Conservation (phyloP, 2,113 vertebrate genomes). For the Microtus pennsylvanicus region DNA sequence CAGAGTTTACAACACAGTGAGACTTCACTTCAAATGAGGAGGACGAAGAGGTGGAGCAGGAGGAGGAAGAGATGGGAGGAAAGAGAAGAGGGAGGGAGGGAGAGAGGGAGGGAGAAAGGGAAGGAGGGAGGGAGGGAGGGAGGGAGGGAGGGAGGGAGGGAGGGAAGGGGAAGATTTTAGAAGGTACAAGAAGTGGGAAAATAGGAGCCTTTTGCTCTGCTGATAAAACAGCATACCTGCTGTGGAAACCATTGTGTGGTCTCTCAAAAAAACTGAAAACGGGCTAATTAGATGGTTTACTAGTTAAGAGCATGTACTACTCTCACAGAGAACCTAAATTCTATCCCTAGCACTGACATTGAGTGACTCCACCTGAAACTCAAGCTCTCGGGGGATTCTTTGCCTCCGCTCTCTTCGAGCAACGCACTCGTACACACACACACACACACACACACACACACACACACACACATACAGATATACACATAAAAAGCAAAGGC, state of each 20-base stretch:
- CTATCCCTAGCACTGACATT: not conserved
- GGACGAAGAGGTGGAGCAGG: not conserved
- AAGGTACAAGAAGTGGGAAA: not conserved
- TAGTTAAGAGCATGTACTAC: too few species aligned
- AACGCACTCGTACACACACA: not conserved
- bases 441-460: too few species aligned
- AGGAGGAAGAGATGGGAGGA: not conserved
- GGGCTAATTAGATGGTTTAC: not conserved
- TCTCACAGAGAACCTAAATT: not conserved
- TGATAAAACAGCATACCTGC: not conserved
- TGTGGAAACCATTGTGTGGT: not conserved
- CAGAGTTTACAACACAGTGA: not conserved
- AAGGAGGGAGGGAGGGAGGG: not conserved
- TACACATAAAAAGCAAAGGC: not conserved
- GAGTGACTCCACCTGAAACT: not conserved
- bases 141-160: too few species aligned
- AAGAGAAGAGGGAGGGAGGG: not conserved
- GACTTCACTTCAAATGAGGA: not conserved
- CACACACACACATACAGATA: not conserved
- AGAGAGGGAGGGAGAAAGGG: not conserved
- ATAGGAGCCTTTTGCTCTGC: not conserved
- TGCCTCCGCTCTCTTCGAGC: not conserved
- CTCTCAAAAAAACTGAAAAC: not conserved
- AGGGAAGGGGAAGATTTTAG: not conserved
- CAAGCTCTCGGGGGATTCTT: not conserved